Conservation (phyloP, 2,113 vertebrate genomes). For the Tetrao urogallus region DNA sequence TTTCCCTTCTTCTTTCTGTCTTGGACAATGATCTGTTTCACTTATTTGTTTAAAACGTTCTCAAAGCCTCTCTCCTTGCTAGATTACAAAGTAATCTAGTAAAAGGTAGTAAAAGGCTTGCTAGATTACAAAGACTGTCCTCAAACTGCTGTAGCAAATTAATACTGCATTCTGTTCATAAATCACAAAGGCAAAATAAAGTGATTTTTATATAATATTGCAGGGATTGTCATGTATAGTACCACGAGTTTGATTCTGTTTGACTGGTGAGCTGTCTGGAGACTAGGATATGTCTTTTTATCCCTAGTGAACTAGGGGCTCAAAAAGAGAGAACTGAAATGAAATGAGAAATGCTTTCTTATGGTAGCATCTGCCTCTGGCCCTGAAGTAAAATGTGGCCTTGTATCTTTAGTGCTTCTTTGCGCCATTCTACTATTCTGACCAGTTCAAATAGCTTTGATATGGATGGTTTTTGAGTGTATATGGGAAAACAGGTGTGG, state of each 20-base stretch:
- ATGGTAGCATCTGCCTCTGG: neutral
- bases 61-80: neutral
- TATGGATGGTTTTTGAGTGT: rapidly evolving
- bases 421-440: neutral
- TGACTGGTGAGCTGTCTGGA: neutral
- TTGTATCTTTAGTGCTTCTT: neutral
- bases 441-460: neutral
- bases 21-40: neutral
- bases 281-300: neutral
- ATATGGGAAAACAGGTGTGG: neutral
- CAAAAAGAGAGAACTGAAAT: neutral
- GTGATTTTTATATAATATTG: neutral
- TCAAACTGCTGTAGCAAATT: neutral
- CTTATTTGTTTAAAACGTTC: neutral
- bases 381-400: neutral
- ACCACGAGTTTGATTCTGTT: neutral
- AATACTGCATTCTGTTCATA: neutral
- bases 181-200: neutral
- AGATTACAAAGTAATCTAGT: neutral
- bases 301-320: neutral
- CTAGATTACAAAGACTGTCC: neutral
- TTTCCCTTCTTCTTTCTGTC: neutral
- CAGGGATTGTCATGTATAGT: neutral
- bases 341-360: neutral
- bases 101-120: neutral